Base-by-base conservation (phyloP, 37 sponge, comb jelly and placozoan species). In the Agelas oroides region DNA sequence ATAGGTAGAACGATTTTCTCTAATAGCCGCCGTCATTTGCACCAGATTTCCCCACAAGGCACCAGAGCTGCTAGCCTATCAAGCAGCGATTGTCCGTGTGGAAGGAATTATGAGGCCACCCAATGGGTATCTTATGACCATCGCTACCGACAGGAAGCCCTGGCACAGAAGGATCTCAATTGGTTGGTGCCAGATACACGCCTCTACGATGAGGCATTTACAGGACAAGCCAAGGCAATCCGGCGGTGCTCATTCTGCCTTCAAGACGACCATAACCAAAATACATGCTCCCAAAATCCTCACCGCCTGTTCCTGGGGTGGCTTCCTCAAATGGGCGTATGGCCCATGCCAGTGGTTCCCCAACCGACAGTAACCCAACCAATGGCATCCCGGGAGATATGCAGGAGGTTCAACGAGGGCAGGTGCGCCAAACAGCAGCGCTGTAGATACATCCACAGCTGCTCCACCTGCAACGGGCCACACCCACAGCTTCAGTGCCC, bases 11-110 rank as follows among this genome's bases (percentile, higher is more conserved):
- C 23, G 37, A 70, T 70, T 70, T 31, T 6, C 71, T 23, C 6
- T 21, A 23, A 23, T 73, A 54, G 73, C 73, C 46, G 38, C 38
- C 2, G 75, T 73, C 53, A 21, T 73, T 18, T 41, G 53, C 25
- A 41, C 75, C 5, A 38, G 27, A 46, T 40, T 41, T 30, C 53
- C 75, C 56, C 38, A 36, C 55, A 38, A 73, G n/a, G 75, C n/a
- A n/a, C n/a, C n/a, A n/a, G n/a, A n/a, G n/a, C n/a, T n/a, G n/a
- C 71, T 23, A 30, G 71, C 71, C 71, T 70, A 70, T 35, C 33
- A 36, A 34, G 27, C 71, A 31, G 37, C 71, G 2, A 70, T 70
- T 31, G 33, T 70, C 32, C 5, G 12, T 23, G 71, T 35, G 12
- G 71, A 25, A 70, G 71, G 71, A 70, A 70, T 12, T 70, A 32